Evolutionary conservation across 2,888 invertebrate species (phyloP).

Genomic region (Trachelus troglodyta): DNA sequence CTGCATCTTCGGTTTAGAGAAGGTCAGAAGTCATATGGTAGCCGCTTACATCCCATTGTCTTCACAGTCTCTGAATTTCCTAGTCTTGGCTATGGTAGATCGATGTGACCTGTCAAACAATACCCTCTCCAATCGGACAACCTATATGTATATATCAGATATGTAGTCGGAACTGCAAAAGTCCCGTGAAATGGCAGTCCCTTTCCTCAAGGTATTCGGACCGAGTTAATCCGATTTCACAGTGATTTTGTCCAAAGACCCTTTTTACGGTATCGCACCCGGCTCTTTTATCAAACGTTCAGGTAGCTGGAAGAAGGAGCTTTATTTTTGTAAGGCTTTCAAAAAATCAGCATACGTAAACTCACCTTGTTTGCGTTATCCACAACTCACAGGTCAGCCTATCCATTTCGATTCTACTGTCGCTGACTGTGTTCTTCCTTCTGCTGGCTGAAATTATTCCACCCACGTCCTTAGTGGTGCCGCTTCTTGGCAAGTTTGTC

Average conservation of each 20-base stretch:
- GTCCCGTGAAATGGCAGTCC: background rate
- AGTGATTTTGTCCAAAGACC: no score
- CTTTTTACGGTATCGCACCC: no score
- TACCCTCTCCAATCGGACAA: constrained; percentile 34
- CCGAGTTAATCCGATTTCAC: no score
- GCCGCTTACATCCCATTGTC: background rate
- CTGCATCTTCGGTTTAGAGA: constrained; percentile 1
- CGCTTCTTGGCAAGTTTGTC: constrained; percentile 93
- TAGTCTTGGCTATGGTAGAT: constrained; percentile 25
- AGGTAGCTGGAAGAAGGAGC: no score
- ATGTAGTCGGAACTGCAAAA: no score
- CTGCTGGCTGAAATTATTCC: constrained; percentile 90
- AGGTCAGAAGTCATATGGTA: constrained; percentile 1
- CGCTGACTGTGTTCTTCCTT: constrained; percentile 96
- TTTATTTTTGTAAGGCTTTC: no score
- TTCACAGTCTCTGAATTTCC: background rate
- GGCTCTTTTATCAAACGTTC: no score
- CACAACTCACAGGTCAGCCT: constrained; percentile 79
- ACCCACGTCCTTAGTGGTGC: constrained; percentile 93
- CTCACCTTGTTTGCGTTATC: background rate
- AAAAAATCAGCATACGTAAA: background rate
- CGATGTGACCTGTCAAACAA: constrained; percentile 40
- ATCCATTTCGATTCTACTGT: constrained; percentile 94
- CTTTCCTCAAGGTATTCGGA: background rate
- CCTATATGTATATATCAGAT: background rate